Percentiles rank a stretch among this genome's conserved stretches.
These are phyloP conservation scores for Neotoma lepida DNA, from an alignment of 2,113 vertebrate genomes.

Conservation along the genomic window DNA sequence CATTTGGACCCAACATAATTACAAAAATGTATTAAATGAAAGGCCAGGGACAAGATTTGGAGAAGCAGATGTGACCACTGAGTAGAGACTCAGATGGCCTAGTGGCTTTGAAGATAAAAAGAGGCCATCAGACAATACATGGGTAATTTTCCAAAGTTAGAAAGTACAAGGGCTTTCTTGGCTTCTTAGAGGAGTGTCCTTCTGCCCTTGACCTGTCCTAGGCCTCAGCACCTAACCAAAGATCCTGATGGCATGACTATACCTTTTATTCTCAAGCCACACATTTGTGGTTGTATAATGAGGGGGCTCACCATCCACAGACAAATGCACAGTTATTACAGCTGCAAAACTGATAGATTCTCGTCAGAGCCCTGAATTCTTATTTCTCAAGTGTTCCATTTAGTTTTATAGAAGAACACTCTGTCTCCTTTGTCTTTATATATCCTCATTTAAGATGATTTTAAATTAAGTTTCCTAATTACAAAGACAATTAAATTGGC, in stretches of 20 bases:
- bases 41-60: background rate
- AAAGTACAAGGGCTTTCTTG: background rate
- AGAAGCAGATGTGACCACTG: background rate
- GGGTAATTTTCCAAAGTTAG: too few relatives aligned
- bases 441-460: background rate
- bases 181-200: background rate
- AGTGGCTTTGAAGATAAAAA: background rate
- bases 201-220: background rate
- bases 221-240: background rate
- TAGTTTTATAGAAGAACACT: background rate
- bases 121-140: too few relatives aligned
- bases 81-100: background rate
- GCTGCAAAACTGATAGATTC: background rate
- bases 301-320: too few relatives aligned
- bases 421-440: background rate
- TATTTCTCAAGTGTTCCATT: background rate
- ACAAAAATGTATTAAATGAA: background rate
- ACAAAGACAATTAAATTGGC: background rate
- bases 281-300: background rate
- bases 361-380: background rate
- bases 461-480: conserved; percentile 26
- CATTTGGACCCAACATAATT: background rate
- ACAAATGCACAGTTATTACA: background rate
- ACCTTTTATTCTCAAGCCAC: background rate
- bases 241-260: background rate